Percentiles rank a stretch among this genome's conserved stretches.
phyloP scores from a whole-genome alignment of 1,140 invertebrate species.

The Mizuhopecten yessoensis region DNA sequence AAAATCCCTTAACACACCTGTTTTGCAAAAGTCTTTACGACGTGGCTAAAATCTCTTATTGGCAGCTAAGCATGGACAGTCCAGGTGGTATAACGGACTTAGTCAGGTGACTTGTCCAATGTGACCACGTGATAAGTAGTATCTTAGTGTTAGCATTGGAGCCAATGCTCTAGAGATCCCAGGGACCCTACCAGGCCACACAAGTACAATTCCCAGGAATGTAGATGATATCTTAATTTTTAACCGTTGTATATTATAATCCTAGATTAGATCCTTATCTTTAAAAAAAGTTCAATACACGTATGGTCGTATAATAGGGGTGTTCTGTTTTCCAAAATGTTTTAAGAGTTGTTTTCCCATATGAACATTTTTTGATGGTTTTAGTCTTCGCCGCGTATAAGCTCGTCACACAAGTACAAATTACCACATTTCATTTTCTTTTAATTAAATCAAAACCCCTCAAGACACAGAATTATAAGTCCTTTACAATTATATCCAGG shows the following conservation, averaged over 20 bases:
- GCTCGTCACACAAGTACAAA: no score
- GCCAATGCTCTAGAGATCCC: background rate
- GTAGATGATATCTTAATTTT: background rate
- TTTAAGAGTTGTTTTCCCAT: no score
- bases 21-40: slow-evolving; percentile 2
- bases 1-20: slow-evolving; percentile 18
- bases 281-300: no score
- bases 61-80: background rate
- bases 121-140: background rate
- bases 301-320: no score
- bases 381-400: no score
- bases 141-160: background rate
- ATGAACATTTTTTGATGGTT: no score
- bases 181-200: background rate
- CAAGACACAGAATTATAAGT: no score
- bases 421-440: no score
- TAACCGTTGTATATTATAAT: background rate
- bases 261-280: background rate
- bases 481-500: no score
- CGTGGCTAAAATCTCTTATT: background rate
- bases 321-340: no score
- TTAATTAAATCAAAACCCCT: no score
- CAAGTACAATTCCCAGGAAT: background rate
- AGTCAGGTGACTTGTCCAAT: background rate
- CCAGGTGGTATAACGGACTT: background rate